Evolutionary conservation across 2,113 vertebrate species (phyloP).

Genomic region (Eonycteris spelaea): DNA sequence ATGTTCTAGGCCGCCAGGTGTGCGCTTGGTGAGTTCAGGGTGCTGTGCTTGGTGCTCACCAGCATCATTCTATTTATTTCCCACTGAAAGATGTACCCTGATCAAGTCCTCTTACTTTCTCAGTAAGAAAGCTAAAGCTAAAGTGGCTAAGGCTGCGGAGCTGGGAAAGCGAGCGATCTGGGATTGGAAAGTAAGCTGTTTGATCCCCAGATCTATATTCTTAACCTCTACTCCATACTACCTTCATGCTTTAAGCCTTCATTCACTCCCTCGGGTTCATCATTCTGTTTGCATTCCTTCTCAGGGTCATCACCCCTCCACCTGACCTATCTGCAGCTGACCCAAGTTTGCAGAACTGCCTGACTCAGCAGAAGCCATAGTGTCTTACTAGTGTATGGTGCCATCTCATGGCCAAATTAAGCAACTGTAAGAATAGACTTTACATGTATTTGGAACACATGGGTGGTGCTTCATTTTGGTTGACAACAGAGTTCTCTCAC

Average conservation of each 20-base stretch:
- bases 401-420: background rate
- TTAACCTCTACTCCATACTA: background rate
- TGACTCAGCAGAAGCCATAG: fast-evolving
- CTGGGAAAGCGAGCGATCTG: background rate
- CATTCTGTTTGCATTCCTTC: background rate
- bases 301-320: fast-evolving
- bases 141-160: background rate
- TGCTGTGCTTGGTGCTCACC: background rate
- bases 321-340: fast-evolving
- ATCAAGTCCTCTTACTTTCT: background rate
- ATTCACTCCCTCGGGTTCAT: background rate
- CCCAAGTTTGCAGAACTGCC: fast-evolving
- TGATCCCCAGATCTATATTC: background rate
- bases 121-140: background rate
- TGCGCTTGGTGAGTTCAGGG: background rate
- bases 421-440: fast-evolving
- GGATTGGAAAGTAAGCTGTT: background rate
- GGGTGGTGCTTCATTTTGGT: background rate
- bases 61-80: background rate
- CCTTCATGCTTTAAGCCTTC: background rate
- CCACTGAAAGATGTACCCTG: background rate
- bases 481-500: background rate
- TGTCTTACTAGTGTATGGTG: background rate
- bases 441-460: fast-evolving
- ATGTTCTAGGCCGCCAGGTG: background rate